Evolutionary conservation across 1,140 invertebrate genomes (phyloP), one percentile per base, ranked within the genome.

Genomic region (Drosophila repleta): DNA sequence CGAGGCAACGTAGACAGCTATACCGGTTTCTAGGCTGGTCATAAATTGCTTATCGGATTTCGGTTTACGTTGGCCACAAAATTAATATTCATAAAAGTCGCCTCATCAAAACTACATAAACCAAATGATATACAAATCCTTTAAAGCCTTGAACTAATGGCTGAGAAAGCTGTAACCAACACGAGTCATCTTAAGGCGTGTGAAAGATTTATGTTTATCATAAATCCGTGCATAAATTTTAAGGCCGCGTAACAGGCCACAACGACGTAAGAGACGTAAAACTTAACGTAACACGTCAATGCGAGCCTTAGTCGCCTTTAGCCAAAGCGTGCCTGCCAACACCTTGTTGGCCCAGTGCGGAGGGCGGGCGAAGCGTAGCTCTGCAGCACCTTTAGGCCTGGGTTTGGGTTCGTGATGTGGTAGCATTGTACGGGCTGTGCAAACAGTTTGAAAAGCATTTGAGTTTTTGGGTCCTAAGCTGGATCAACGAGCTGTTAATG

Each of bases 401-500:
- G 11, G 57, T 15, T 29, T 46, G 35, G 20, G 35, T 57, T 58
- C 48, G 62, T 52, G 53, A n/a, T 58, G 53, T 15, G 55, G 39
- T 62, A 21, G n/a, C 43, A 57, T 32, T 58, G 8, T 62, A 21
- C 26, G 46, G 39, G 41, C 62, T 60, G 10, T 55, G 69, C 53
- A 57, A 71, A 57, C 61, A 65, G 55, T 51, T 46, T 21, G 37
- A 21, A 29, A 60, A 37, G 55, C 67, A 80, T 72, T 58, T 62
- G 29, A 71, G 58, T 35, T 72, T 29, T 53, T 57, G 56, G 18
- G 51, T 21, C 56, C 35, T 29, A 69, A 70, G 32, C 58, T 10
- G 74, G 78, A 81, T 80, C 78, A 73, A 58, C 63, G 73, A 81
- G 78, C 78, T 81, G 78, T 80, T 80, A 81, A 80, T 80, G 78